phyloP scores from a whole-genome alignment of 2,888 invertebrate genomes.

The Cylloceria caligata region DNA sequence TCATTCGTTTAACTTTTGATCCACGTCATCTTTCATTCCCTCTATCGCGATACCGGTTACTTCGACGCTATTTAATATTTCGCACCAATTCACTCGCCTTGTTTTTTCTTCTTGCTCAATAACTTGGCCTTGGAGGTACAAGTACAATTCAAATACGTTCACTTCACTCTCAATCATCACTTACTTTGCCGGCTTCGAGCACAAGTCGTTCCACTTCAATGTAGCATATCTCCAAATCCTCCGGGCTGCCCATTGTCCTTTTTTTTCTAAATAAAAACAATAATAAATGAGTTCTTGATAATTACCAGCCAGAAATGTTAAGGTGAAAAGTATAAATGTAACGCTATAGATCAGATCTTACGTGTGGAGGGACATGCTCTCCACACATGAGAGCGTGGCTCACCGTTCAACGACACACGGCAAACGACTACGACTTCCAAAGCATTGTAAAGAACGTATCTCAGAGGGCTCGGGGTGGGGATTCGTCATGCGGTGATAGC shows the following conservation, averaged over 20 bases:
- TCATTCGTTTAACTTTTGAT: constrained; percentile 21
- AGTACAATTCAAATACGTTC: constrained; percentile 30
- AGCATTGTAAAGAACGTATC: constrained; percentile 32
- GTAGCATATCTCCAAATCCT: constrained; percentile 83
- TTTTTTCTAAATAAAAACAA: neutral
- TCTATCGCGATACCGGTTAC: neutral
- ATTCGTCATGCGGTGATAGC: constrained; percentile 7
- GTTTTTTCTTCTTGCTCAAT: constrained; percentile 2
- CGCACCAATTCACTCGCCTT: neutral
- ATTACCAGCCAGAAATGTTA: neutral
- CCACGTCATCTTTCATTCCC: constrained; percentile 16
- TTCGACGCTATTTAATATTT: constrained; percentile 33
- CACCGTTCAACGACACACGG: constrained; percentile 32
- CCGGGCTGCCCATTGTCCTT: constrained; percentile 68
- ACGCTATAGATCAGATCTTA: neutral
- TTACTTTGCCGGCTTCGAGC: constrained; percentile 85
- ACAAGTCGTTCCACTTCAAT: constrained; percentile 83
- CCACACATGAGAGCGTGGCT: neutral
- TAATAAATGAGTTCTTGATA: neutral
- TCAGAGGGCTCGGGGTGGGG: constrained; percentile 21
- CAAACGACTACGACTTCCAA: constrained; percentile 49
- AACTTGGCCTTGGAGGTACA: constrained; percentile 9
- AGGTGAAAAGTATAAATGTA: neutral
- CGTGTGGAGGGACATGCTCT: neutral
- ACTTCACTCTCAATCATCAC: constrained; percentile 61